These are phyloP conservation scores for Dermatemys mawii DNA, from an alignment of 2,113 vertebrate genomes.

Conservation along the genomic window DNA sequence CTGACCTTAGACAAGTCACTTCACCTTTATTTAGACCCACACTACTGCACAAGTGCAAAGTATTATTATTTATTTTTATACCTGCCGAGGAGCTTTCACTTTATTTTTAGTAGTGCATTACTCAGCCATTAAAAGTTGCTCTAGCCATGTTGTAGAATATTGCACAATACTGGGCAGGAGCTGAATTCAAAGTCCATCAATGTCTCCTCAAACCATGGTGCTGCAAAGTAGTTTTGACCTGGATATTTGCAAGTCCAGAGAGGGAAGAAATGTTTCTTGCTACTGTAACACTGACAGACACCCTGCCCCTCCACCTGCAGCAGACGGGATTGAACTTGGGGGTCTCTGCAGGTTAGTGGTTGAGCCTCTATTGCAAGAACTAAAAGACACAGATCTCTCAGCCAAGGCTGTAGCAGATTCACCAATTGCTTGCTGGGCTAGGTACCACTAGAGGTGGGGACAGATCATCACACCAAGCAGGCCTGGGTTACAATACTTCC, in stretches of 20 bases:
- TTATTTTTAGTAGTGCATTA: constrained; percentile 1
- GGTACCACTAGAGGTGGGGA: too few species aligned
- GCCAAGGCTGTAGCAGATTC: too few species aligned
- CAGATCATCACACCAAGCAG: too few species aligned
- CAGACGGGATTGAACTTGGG: too few species aligned
- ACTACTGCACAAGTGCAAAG: constrained; percentile 70
- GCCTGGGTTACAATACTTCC: neutral
- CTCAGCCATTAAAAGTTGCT: neutral
- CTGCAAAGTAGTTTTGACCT: neutral
- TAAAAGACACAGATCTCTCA: too few species aligned
- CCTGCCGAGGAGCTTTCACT: neutral
- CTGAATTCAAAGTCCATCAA: neutral
- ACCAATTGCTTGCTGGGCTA: too few species aligned
- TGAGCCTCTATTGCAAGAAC: too few species aligned
- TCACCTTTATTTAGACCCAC: constrained; percentile 60
- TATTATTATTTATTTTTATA: constrained; percentile 64
- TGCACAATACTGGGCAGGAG: neutral
- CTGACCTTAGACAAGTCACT: constrained; percentile 56
- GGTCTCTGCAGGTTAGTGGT: too few species aligned
- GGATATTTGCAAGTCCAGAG: neutral
- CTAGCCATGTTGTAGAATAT: neutral
- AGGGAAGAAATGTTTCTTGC: neutral
- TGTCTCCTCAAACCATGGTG: neutral
- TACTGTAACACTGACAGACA: too few species aligned
- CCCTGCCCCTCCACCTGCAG: too few species aligned